phyloP scores from a whole-genome alignment of 2,888 invertebrate species.

The Tetragonisca angustula region DNA sequence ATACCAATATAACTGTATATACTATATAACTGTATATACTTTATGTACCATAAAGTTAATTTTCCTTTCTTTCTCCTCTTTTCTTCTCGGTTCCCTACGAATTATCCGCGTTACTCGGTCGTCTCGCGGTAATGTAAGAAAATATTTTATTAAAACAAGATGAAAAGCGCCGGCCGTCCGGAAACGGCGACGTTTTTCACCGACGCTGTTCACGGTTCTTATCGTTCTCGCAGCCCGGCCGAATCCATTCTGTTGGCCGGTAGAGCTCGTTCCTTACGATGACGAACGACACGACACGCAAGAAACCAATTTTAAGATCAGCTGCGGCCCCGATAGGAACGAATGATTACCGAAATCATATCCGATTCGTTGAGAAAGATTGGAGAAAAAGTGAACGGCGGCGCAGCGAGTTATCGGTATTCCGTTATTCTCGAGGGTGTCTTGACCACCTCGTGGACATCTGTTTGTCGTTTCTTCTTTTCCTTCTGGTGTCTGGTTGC shows the following conservation, averaged over 20 bases:
- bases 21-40: too few relatives aligned
- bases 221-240: conserved; percentile 33
- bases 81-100: neutral
- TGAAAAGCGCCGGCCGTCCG: conserved; percentile 46
- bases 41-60: too few relatives aligned
- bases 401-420: conserved; percentile 64
- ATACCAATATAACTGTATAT: too few relatives aligned
- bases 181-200: conserved; percentile 64
- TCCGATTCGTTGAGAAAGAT: conserved; percentile 62
- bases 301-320: conserved; percentile 72
- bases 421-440: conserved; percentile 66
- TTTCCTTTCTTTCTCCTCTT: neutral
- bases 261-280: conserved; percentile 47
- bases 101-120: neutral
- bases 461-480: conserved; percentile 11
- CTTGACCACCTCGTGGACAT: conserved; percentile 40
- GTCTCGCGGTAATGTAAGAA: neutral
- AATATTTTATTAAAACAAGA: neutral
- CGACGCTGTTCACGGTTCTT: conserved; percentile 12
- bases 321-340: conserved; percentile 57
- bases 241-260: conserved; percentile 32
- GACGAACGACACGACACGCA: conserved; percentile 60
- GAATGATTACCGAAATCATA: conserved; percentile 64
- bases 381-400: conserved; percentile 55
- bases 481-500: neutral